phyloP scores from a whole-genome alignment of 2,888 invertebrate species.

The Iselma pallidipennis region DNA sequence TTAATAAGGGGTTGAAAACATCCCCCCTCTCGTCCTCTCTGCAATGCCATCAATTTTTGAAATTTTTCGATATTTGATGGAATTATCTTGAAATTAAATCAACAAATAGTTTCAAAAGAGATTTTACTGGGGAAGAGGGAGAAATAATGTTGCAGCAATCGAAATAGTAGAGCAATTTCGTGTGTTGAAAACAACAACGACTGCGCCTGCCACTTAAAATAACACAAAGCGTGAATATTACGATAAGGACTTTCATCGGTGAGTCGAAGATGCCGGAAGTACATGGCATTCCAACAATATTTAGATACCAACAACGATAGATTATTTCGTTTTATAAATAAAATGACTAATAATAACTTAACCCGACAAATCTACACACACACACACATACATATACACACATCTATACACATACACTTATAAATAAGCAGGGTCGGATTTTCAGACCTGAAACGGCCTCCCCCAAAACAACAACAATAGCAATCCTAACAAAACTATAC shows the following conservation, averaged over 20 bases:
- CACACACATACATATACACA: too few relatives aligned
- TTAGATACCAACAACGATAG: conserved; percentile 26
- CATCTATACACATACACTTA: neutral
- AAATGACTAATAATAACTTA: conserved; percentile 22
- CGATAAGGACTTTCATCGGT: conserved; percentile 39
- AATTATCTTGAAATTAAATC: neutral
- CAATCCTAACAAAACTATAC: neutral
- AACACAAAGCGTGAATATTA: conserved; percentile 12
- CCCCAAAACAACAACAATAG: neutral
- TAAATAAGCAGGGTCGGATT: conserved; percentile 8
- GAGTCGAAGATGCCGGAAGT: conserved; percentile 39
- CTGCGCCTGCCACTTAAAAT: conserved; percentile 3
- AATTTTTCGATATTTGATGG: neutral
- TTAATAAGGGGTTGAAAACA: neutral
- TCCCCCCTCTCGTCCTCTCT: neutral
- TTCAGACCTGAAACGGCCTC: conserved; percentile 10
- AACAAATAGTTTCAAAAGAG: neutral
- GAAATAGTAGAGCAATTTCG: neutral
- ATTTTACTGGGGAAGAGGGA: too few relatives aligned
- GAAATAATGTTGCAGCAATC: neutral
- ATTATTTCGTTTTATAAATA: conserved; percentile 25
- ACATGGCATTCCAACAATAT: conserved; percentile 38
- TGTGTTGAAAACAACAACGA: neutral
- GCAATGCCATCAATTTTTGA: neutral
- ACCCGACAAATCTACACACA: neutral